Base-by-base conservation (phyloP, 2,888 invertebrate species). In the Litoditis marina region DNA sequence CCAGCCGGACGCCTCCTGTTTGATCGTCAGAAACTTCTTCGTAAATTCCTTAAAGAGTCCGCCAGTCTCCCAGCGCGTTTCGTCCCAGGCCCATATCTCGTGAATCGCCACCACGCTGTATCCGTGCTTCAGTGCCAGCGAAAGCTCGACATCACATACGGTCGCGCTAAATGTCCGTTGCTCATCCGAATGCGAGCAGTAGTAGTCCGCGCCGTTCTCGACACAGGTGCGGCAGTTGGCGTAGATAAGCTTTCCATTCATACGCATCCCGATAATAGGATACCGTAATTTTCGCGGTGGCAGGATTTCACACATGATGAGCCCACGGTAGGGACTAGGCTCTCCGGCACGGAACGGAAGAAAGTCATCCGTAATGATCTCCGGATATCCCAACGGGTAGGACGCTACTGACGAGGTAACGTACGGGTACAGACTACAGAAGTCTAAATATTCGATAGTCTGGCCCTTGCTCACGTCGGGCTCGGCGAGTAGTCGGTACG, bases 21-120 rank as follows among this genome's bases (percentile, higher is more conserved):
- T n/a, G n/a, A n/a, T n/a, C n/a, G n/a, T n/a, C n/a, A n/a, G n/a
- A n/a, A n/a, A n/a, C n/a, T n/a, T n/a, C n/a, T n/a, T n/a, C n/a
- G n/a, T n/a, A n/a, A n/a, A n/a, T 39, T 52, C 52, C 8, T n/a
- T 27, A 52, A 52, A 52, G n/a, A 52, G 8, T 8, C 52, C 52
- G 28, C 52, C 52, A 27, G n/a, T n/a, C 16, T 27, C 28, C 52
- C 52, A 52, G 11, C 16, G 11, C 16, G 11, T 11, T n/a, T 47
- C n/a, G 19, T 8, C 19, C 52, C 52, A 52, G 11, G n/a, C 8
- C 52, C 52, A 52, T 25, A 52, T 28, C 27, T 52, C 52, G n/a
- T 52, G 28, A 30, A 52, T 8, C 28, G 19, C 8, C 11, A 22
- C 7, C 19, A 52, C n/a, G 7, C n/a, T 13, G 28, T 52, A 52